Evolutionary conservation across 2,113 vertebrate genomes (phyloP), one percentile per base, ranked within the genome.

Genomic region (Prinia subflava): DNA sequence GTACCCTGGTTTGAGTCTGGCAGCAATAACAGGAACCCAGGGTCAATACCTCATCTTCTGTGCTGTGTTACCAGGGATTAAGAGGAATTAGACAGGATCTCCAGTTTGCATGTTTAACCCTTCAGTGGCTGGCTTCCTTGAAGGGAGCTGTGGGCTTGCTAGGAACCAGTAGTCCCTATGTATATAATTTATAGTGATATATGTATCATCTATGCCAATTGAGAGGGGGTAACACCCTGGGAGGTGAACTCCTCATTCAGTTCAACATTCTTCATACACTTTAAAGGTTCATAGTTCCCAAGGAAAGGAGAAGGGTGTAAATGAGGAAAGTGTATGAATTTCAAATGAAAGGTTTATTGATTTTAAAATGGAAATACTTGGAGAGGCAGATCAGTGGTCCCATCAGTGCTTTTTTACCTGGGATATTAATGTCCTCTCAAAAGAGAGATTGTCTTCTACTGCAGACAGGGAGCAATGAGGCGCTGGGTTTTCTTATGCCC

Each of bases 41-140:
- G 62, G 59, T 85, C 63, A 67, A 77, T 55, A 42, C 77, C 62
- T 78, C 75, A 41, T 91, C 75, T 50, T 93, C 86, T 81, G 62
- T 56, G 63, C 71, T 76, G 18, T 59, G 74, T 90, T 94, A 44
- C 91, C 47, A 60, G 53, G 87, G 92, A 95, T 95, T 94, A 89
- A 65, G 33, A 0, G 13, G 95, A 95, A 87, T 91, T 89, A 95
- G 87, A 5, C 6, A 31, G 87, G 50, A 69, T 91, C 63, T 87
- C 33, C 62, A 57, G 74, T 87, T 89, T 85, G 65, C 27, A 14
- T 37, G 46, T 57, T 95, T 95, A 96, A 94, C 91, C 81, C 91
- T 93, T 89, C n/a, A 22, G 19, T 53, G 62, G 12, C 5, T 3
- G 5, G 18, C 17, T 31, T 59, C 31, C 31, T 68, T 67, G 47